Evolutionary conservation across 2,888 invertebrate species (phyloP).

Genomic region (Drosophila fungiperda): DNA sequence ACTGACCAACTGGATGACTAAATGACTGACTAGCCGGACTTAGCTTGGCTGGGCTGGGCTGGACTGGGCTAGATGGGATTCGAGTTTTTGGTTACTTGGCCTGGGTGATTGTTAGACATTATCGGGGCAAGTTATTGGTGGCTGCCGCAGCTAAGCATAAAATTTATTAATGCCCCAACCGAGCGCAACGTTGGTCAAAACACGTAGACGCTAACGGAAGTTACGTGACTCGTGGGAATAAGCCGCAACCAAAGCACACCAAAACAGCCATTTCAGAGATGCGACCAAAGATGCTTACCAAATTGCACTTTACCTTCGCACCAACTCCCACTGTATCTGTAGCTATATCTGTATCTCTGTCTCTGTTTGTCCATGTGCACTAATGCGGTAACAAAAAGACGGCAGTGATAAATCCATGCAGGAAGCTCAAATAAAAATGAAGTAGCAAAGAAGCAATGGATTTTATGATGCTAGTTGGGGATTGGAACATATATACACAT

Average conservation of each 20-base stretch:
- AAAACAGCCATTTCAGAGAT: constrained; percentile 16
- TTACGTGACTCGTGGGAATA: constrained; percentile 77
- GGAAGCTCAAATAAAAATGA: constrained; percentile 63
- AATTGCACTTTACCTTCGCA: constrained; percentile 62
- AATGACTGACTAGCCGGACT: not conserved
- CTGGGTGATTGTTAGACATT: constrained; percentile 75
- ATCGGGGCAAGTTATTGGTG: constrained; percentile 75
- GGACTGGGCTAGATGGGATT: constrained; percentile 1
- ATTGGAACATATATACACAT: not conserved
- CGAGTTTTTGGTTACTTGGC: constrained; percentile 11
- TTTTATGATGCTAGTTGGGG: constrained; percentile 40
- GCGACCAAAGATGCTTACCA: constrained; percentile 39
- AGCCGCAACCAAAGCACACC: constrained; percentile 39
- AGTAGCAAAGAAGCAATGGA: constrained; percentile 49
- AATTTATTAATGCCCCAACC: constrained; percentile 73
- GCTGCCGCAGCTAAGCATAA: constrained; percentile 70
- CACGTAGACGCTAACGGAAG: constrained; percentile 71
- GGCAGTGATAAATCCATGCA: constrained; percentile 61
- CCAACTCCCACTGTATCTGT: no score
- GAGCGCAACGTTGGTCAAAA: constrained; percentile 43
- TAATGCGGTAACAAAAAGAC: constrained; percentile 56
- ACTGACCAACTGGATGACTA: constrained; percentile 2
- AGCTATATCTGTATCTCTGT: no score
- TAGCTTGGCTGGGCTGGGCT: not conserved
- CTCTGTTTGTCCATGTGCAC: constrained; percentile 20